These are phyloP conservation scores for Lagocephalus sceleratus DNA, from an alignment of 2,797 vertebrate genomes.

Conservation along the genomic window DNA sequence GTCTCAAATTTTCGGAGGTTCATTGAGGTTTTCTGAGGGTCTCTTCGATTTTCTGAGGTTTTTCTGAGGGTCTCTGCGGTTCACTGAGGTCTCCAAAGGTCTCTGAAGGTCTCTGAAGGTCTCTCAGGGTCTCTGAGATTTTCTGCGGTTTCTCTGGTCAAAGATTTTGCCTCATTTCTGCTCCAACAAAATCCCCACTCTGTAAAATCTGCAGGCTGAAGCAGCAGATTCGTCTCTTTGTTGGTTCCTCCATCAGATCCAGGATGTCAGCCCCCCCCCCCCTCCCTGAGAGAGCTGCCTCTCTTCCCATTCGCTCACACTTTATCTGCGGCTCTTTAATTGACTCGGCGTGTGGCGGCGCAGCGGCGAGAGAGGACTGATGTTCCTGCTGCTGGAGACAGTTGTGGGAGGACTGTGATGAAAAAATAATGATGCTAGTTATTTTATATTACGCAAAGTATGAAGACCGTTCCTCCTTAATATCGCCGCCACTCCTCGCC, in stretches of 20 bases:
- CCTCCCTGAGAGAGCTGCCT: background rate
- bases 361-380: conserved; percentile 33
- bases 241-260: background rate
- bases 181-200: too few species aligned
- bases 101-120: too few species aligned
- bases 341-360: conserved; percentile 53
- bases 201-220: too few species aligned
- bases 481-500: conserved; percentile 27
- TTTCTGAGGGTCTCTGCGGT: too few species aligned
- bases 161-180: too few species aligned
- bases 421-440: conserved; percentile 70
- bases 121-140: too few species aligned
- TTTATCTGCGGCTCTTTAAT: conserved; percentile 62
- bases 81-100: too few species aligned
- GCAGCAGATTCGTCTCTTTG: background rate
- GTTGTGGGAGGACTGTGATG: conserved; percentile 66
- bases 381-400: conserved; percentile 62
- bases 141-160: too few species aligned
- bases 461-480: conserved; percentile 48
- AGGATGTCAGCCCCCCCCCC: conserved; percentile 5
- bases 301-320: background rate
- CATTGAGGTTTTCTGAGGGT: too few species aligned
- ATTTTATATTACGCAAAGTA: conserved; percentile 63
- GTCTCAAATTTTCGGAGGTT: too few species aligned
- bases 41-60: too few species aligned